Evolutionary conservation across 1,140 invertebrate genomes (phyloP), one percentile per base, ranked within the genome.

Genomic region (Cepaea nemoralis): DNA sequence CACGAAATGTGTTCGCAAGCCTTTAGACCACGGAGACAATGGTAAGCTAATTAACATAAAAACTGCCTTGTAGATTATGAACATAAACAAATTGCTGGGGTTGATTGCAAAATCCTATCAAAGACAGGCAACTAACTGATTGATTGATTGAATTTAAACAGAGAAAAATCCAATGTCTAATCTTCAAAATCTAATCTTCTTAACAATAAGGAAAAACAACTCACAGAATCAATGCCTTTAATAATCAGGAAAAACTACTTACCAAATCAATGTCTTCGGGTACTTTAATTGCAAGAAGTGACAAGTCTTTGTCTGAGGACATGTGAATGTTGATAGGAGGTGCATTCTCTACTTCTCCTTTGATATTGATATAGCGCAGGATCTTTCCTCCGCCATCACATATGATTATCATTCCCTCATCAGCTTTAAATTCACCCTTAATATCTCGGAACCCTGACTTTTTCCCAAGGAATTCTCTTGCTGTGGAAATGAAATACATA

Each of bases 291-390:
- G 85, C 80, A 8, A 89, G 82, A 0, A 85, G 63, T 66, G 90
- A 74, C 27, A 81, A 39, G n/a, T 80, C 79, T 42, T 70, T 81
- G 27, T 81, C 82, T 31, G 82, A 70, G 16, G 85, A 50, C 35
- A 80, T 67, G 19, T 73, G 80, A 8, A 83, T 35, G 19, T 35
- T 37, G 12, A 37, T 27, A 27, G 39, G 24, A 55, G 59, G 50
- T 31, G 33, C 42, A 5, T 37, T 12, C 31, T n/a, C 42, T 27
- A 70, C 66, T 50, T 31, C 33, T 48, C 35, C 19, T 73, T 63
- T 66, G 73, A 99, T 94, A 74, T 91, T 89, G 40, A 93, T 85
- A 42, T 87, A 88, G 22, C 93, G 84, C 1, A 92, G 85, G 85
- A 85, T 50, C 87, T 87, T 92, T 83, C 48, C 90, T 83, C 78